phyloP scores from a whole-genome alignment of 2,113 vertebrate species.

The Platichthys stellatus region DNA sequence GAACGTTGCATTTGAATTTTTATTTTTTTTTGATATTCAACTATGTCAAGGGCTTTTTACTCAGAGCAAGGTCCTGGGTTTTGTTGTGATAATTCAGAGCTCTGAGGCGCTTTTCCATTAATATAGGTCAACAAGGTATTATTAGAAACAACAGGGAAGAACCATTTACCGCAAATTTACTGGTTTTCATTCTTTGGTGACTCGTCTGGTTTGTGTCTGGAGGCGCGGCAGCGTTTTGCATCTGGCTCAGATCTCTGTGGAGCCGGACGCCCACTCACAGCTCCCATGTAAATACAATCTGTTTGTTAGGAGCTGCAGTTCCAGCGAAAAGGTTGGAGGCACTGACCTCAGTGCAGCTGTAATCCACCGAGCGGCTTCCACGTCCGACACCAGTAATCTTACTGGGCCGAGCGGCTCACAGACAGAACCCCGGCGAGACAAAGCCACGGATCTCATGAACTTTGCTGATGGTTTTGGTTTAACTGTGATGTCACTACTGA shows the following conservation, averaged over 20 bases:
- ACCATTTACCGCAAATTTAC: conserved; percentile 18
- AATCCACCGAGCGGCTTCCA: conserved; percentile 60
- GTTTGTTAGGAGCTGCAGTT: conserved; percentile 64
- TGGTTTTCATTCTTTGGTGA: conserved; percentile 24
- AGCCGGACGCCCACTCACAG: conserved; percentile 39
- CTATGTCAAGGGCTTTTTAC: conserved; percentile 37
- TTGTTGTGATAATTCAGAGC: conserved; percentile 36
- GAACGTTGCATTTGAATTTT: conserved; percentile 35
- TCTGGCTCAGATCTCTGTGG: conserved; percentile 36
- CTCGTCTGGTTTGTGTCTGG: conserved; percentile 46
- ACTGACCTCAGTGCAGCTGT: conserved; percentile 61
- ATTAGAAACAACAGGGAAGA: conserved; percentile 42
- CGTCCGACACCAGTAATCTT: conserved; percentile 71
- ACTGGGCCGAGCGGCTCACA: conserved; percentile 48
- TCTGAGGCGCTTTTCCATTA: conserved; percentile 38
- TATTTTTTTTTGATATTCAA: conserved; percentile 4
- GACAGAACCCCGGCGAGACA: conserved; percentile 31
- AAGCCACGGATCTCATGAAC: conserved; percentile 17
- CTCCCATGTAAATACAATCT: conserved; percentile 68
- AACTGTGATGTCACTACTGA: not conserved
- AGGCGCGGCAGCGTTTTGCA: conserved; percentile 50
- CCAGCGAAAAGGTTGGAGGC: conserved; percentile 56
- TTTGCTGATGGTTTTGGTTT: not conserved
- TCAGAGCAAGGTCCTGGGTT: conserved; percentile 31
- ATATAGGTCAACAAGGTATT: conserved; percentile 52